Conservation (phyloP, 2,113 vertebrate species). For the Gallinago media region DNA sequence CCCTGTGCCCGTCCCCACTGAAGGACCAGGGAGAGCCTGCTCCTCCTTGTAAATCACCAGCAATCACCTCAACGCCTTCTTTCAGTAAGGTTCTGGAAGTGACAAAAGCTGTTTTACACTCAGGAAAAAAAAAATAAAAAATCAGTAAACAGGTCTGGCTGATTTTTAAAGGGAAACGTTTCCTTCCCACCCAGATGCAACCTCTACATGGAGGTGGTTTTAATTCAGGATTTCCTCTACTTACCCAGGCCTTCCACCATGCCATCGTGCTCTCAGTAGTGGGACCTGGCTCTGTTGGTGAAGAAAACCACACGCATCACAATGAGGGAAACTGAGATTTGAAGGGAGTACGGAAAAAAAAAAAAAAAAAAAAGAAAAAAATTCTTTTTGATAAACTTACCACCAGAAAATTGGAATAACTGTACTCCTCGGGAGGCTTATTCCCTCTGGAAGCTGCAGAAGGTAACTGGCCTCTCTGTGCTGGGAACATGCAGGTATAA, state of each 20-base stretch:
- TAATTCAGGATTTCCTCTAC: background rate
- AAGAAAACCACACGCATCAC: background rate
- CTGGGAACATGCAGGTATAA: background rate
- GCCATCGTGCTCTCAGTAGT: constrained; percentile 20
- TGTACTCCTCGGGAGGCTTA: constrained; percentile 10
- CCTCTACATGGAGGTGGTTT: background rate
- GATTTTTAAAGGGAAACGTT: background rate
- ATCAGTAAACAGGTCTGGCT: background rate
- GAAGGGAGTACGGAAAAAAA: background rate
- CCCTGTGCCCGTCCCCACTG: background rate
- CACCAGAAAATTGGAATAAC: constrained; percentile 26
- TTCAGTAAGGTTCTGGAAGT: background rate
- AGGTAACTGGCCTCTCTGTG: constrained; percentile 20
- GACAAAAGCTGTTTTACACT: background rate
- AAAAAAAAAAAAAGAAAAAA: background rate
- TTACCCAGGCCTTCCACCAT: constrained; percentile 70
- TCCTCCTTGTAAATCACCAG: background rate
- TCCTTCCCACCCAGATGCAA: background rate
- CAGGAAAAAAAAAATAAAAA: background rate
- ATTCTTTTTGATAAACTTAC: constrained; percentile 24
- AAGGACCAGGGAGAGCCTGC: background rate
- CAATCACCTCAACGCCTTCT: background rate
- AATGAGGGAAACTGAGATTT: background rate
- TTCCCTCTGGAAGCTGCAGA: constrained; percentile 7
- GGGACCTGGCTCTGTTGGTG: background rate